Conservation (phyloP, 1,140 invertebrate genomes). For the Aphaenogaster rudis region DNA sequence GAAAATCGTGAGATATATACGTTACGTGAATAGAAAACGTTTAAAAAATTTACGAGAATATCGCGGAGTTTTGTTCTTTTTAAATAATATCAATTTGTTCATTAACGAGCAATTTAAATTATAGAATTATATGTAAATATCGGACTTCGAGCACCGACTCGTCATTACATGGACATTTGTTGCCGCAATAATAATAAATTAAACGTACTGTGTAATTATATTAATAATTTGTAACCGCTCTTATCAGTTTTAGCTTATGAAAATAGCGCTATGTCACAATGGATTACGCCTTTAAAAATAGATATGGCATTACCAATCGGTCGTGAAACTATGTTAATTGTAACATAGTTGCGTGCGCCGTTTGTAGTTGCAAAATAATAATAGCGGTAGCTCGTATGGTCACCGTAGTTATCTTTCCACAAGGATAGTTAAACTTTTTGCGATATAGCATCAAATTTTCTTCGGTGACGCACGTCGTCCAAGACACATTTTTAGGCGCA, state of each 20-base stretch:
- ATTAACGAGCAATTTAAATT: background rate
- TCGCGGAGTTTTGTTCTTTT: background rate
- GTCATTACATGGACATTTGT: background rate
- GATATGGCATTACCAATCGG: background rate
- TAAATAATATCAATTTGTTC: background rate
- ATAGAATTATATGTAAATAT: background rate
- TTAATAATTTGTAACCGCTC: background rate
- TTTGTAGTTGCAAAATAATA: background rate
- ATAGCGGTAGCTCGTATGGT: background rate
- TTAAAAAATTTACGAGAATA: background rate
- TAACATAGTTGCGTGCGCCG: background rate
- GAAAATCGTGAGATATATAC: background rate
- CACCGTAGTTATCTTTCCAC: background rate
- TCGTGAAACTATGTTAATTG: conserved; percentile 1
- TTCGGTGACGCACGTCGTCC: background rate
- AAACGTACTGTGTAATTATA: background rate
- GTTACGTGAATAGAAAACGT: background rate
- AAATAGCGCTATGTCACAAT: background rate
- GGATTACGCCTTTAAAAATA: background rate
- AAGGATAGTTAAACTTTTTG: background rate
- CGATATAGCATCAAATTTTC: background rate
- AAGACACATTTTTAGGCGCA: conserved; percentile 13
- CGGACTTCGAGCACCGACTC: too few relatives aligned
- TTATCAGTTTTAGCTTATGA: conserved; percentile 1
- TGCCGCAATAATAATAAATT: background rate